A percentile compares a stretch with the other conserved stretches of the same genome.
These are phyloP conservation scores for Pammene aurita DNA, from an alignment of 2,888 invertebrate species.

Conservation along the genomic window DNA sequence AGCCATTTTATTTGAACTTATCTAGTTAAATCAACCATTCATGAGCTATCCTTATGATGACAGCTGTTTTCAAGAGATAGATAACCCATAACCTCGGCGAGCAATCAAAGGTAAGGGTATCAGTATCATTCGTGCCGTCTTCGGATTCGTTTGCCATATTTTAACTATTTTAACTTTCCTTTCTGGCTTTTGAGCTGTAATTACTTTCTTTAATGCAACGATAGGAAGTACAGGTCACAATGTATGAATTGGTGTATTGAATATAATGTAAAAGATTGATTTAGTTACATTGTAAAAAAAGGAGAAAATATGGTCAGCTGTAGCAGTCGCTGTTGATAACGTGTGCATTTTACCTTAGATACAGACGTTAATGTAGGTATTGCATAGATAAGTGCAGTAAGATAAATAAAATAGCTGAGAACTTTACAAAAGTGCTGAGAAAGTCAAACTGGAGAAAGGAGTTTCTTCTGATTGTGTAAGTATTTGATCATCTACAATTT, in stretches of 20 bases:
- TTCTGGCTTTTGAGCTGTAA: slow-evolving; percentile 44
- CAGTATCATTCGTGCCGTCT: slow-evolving; percentile 51
- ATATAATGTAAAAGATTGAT: slow-evolving; percentile 14
- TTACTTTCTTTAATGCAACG: slow-evolving; percentile 26
- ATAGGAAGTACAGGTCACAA: slow-evolving; percentile 28
- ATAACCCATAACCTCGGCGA: slow-evolving; percentile 58
- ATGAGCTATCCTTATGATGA: slow-evolving; percentile 57
- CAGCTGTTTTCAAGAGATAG: slow-evolving; percentile 55
- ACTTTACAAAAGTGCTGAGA: not conserved
- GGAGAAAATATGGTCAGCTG: slow-evolving; percentile 37
- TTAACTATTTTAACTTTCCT: slow-evolving; percentile 71
- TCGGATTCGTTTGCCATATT: slow-evolving; percentile 77
- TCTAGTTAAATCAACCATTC: slow-evolving; percentile 44
- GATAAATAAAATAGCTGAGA: slow-evolving; percentile 1
- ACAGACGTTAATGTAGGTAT: slow-evolving; percentile 9
- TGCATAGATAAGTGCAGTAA: slow-evolving; percentile 1
- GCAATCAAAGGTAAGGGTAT: slow-evolving; percentile 67
- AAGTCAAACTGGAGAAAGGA: slow-evolving; percentile 26
- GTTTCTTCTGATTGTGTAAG: slow-evolving; percentile 28
- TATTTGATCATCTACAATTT: slow-evolving; percentile 10
- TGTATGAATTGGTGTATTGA: slow-evolving; percentile 7
- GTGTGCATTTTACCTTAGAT: slow-evolving; percentile 37
- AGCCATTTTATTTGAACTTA: slow-evolving; percentile 52
- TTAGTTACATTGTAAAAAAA: slow-evolving; percentile 19
- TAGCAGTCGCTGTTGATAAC: slow-evolving; percentile 40